phyloP scores from a whole-genome alignment of 2,888 invertebrate species.

The Tuta absoluta region DNA sequence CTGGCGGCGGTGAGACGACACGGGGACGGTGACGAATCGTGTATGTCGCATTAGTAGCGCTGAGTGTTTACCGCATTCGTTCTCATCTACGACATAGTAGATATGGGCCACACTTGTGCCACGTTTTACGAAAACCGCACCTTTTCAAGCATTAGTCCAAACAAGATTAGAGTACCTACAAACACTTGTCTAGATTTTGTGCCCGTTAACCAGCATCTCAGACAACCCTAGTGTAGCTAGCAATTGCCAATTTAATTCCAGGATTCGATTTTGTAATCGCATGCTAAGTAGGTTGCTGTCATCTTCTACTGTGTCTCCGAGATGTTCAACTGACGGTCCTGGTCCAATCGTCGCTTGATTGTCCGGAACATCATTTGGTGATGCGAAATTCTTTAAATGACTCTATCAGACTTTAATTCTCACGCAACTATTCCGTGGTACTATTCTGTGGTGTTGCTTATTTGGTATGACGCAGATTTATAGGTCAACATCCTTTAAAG shows the following conservation, averaged over 20 bases:
- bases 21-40: constrained; percentile 34
- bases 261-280: too few species aligned
- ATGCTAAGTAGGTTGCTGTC: too few species aligned
- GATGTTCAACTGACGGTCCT: background rate
- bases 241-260: too few species aligned
- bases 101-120: background rate
- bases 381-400: constrained; percentile 11
- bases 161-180: too few species aligned
- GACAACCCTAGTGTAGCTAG: too few species aligned
- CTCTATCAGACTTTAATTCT: constrained; percentile 2
- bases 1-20: background rate
- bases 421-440: background rate
- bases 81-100: constrained; percentile 29
- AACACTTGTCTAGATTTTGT: too few species aligned
- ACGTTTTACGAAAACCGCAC: background rate
- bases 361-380: constrained; percentile 9
- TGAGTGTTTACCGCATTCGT: constrained; percentile 24
- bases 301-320: background rate
- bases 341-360: background rate
- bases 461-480: background rate
- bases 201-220: too few species aligned
- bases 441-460: background rate
- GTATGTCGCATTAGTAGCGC: constrained; percentile 34
- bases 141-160: background rate
- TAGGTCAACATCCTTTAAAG: constrained; percentile 18